Conservation (phyloP, 2,113 vertebrate genomes). For the Prolemur simus region DNA sequence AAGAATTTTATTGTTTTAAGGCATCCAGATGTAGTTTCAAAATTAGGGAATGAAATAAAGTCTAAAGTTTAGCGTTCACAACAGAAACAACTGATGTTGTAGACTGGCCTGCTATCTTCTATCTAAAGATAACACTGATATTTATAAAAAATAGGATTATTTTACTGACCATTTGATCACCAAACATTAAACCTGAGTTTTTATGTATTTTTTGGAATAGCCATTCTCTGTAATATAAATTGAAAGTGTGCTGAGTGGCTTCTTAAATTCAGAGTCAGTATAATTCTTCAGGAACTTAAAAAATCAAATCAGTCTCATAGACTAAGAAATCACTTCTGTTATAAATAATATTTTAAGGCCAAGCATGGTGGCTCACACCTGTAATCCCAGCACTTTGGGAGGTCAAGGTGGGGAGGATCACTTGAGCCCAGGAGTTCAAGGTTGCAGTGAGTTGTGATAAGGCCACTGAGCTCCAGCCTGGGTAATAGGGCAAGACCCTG, state of each 20-base stretch:
- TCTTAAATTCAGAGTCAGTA: neutral
- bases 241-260: neutral
- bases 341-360: neutral
- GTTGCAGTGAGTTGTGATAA: too few species aligned
- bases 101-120: neutral
- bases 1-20: slow-evolving; percentile 13
- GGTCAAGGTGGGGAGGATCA: too few species aligned
- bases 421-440: too few species aligned
- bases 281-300: neutral
- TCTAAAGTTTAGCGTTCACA: neutral
- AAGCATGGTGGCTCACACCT: too few species aligned
- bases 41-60: neutral
- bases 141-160: neutral
- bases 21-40: slow-evolving; percentile 3
- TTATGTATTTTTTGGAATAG: neutral
- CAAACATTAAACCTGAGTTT: neutral
- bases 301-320: neutral
- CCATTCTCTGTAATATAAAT: neutral
- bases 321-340: neutral
- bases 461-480: too few species aligned
- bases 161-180: neutral
- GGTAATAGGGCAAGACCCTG: too few species aligned
- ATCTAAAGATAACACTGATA: neutral
- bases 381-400: too few species aligned
- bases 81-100: neutral